Percentiles rank a stretch among this genome's conserved stretches.
These are phyloP conservation scores for Sinopyrophorus schimmeli DNA, from an alignment of 2,888 invertebrate species.

Conservation along the genomic window DNA sequence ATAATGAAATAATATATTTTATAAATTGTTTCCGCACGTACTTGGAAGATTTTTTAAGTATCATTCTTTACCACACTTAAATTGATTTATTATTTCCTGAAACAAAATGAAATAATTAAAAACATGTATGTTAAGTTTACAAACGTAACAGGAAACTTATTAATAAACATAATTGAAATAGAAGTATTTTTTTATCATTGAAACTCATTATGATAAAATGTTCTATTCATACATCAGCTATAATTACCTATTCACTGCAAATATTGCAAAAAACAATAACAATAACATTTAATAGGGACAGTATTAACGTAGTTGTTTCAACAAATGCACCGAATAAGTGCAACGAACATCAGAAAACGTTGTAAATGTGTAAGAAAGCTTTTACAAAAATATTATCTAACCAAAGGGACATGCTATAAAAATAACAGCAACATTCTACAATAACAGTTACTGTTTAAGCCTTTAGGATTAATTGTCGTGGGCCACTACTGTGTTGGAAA, in stretches of 20 bases:
- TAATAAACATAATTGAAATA: no score
- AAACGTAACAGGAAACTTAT: no score
- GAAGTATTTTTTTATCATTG: no score
- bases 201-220: constrained; percentile 26
- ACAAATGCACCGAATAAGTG: constrained; percentile 31
- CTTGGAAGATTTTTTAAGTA: no score
- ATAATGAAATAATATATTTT: no score
- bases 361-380: constrained; percentile 33
- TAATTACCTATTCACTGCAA: constrained; percentile 20
- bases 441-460: constrained; percentile 34
- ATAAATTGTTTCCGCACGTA: no score
- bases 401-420: constrained; percentile 34
- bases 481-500: constrained; percentile 17
- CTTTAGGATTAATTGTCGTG: constrained; percentile 20
- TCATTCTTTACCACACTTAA: no score
- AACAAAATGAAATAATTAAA: no score
- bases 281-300: constrained; percentile 31
- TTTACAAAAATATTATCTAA: constrained; percentile 39
- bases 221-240: constrained; percentile 31
- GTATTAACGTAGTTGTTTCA: constrained; percentile 25
- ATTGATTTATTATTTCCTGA: no score
- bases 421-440: constrained; percentile 32
- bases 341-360: constrained; percentile 21
- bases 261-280: constrained; percentile 30
- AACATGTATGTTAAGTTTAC: no score